phyloP scores from a whole-genome alignment of 2,888 invertebrate species.

The Nephrotoma flavescens region DNA sequence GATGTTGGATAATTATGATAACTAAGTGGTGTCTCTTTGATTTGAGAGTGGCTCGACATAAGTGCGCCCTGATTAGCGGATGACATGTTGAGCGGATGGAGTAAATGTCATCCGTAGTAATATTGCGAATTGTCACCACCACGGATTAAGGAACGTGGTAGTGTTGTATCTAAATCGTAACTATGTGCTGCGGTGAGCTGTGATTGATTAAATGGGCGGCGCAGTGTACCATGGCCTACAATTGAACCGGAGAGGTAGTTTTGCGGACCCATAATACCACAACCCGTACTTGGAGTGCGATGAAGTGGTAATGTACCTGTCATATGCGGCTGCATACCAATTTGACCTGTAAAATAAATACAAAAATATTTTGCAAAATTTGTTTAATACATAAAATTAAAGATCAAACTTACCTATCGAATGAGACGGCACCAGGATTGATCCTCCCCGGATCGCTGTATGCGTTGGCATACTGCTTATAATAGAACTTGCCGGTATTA shows the following conservation, averaged over 20 bases:
- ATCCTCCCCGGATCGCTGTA: constrained; percentile 11
- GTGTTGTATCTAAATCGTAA: constrained; percentile 20
- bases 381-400: background rate
- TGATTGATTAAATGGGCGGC: constrained; percentile 20
- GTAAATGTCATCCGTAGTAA: constrained; percentile 31
- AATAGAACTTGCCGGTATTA: constrained; percentile 23
- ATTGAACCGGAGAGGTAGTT: constrained; percentile 22
- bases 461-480: constrained; percentile 14
- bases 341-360: background rate
- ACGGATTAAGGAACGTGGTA: constrained; percentile 20
- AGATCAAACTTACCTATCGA: constrained; percentile 6
- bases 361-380: background rate
- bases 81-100: constrained; percentile 14
- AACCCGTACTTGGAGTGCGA: background rate
- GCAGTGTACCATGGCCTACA: constrained; percentile 23
- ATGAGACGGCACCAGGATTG: background rate
- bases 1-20: constrained; percentile 20
- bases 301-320: background rate
- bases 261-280: background rate
- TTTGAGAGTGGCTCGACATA: background rate
- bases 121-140: constrained; percentile 20
- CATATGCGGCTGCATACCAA: background rate
- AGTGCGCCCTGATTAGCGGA: background rate
- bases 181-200: constrained; percentile 7
- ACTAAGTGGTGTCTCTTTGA: constrained; percentile 1